Percentiles rank a stretch among this genome's conserved stretches.
These are phyloP conservation scores for Ganaspis sp. DNA, from an alignment of 1,140 invertebrate genomes.

Conservation along the genomic window DNA sequence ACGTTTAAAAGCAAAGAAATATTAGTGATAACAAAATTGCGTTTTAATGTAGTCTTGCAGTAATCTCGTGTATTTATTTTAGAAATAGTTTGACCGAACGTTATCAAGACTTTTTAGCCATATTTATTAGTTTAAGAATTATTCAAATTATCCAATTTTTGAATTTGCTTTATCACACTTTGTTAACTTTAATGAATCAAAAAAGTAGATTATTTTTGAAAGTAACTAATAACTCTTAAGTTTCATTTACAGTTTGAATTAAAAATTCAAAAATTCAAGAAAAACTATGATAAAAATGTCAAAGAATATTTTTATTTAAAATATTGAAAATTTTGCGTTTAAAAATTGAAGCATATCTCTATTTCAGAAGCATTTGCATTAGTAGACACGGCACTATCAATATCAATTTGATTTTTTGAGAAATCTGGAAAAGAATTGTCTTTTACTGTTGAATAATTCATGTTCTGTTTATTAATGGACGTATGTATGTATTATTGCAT, in stretches of 20 bases:
- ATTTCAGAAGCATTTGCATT: not conserved
- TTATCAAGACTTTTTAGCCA: not conserved
- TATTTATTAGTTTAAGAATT: not conserved
- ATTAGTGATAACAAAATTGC: not conserved
- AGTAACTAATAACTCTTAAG: too few species aligned
- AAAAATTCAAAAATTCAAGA: too few species aligned
- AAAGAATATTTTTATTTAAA: too few species aligned
- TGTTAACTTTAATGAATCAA: too few species aligned
- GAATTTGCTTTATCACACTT: too few species aligned
- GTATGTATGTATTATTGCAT: not conserved
- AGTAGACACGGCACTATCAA: not conserved
- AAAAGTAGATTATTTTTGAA: too few species aligned
- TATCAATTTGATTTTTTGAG: conserved; percentile 11
- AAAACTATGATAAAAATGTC: too few species aligned
- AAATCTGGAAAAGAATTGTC: not conserved
- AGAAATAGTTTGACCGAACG: not conserved
- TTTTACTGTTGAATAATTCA: conserved; percentile 24
- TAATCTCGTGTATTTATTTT: conserved; percentile 20
- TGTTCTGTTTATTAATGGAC: conserved; percentile 13
- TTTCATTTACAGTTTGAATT: too few species aligned
- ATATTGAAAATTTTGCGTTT: too few species aligned
- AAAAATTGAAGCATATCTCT: not conserved
- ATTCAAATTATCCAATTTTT: too few species aligned
- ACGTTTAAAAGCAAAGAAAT: conserved; percentile 11
- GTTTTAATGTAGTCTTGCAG: not conserved